phyloP scores from a whole-genome alignment of 2,113 vertebrate species.

The Lethenteron camtschaticum region DNA sequence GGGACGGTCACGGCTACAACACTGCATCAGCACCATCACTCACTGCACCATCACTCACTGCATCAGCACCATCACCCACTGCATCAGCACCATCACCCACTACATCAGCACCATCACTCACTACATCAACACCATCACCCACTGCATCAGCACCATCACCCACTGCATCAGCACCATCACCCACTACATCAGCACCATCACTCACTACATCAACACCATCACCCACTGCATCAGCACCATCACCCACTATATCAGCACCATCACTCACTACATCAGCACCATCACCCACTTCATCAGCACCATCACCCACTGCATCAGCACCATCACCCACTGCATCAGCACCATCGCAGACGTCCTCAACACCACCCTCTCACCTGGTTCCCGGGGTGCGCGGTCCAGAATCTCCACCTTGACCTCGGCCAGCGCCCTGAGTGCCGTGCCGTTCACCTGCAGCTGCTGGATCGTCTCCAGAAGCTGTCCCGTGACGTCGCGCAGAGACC shows the following conservation, averaged over 20 bases:
- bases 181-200: slow-evolving; percentile 8
- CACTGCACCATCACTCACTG: not conserved
- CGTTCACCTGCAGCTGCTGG: slow-evolving; percentile 50
- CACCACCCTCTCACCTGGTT: not conserved
- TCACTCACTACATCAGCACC: not conserved
- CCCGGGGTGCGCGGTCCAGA: slow-evolving; percentile 11
- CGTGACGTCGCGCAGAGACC: slow-evolving; percentile 45
- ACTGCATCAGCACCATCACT: not conserved
- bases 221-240: not conserved
- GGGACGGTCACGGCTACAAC: not conserved
- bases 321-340: not conserved
- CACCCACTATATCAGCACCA: not conserved
- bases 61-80: slow-evolving; percentile 22
- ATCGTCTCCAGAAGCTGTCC: slow-evolving; percentile 44
- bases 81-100: slow-evolving; percentile 18
- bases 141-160: slow-evolving; percentile 11
- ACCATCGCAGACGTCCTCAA: no score
- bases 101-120: not conserved
- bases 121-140: not conserved
- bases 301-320: not conserved
- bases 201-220: not conserved
- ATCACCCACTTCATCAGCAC: not conserved
- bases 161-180: slow-evolving; percentile 27
- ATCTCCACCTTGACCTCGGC: slow-evolving; percentile 70
- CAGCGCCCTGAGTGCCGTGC: slow-evolving; percentile 51